Evolutionary conservation across 2,797 vertebrate genomes (phyloP), one percentile per base, ranked within the genome.

Genomic region (Hemibagrus guttatus): DNA sequence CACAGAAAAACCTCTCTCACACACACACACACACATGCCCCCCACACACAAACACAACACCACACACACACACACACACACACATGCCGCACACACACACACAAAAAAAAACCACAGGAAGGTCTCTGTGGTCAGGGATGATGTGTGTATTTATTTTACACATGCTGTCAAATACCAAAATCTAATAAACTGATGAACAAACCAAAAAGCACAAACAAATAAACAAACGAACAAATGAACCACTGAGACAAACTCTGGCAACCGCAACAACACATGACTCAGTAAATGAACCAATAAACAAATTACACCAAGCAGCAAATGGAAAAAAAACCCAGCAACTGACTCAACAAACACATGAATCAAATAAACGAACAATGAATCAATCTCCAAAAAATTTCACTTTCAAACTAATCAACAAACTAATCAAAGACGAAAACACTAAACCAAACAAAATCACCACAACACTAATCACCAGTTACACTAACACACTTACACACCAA

Each of bases 11-110:
- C 19, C 58, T 52, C 72, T 52, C 58, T 66, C 58, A 5, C 16
- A 42, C 8, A 23, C 72, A n/a, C 72, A 56, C 82, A 39, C 82
- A 14, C 46, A 49, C 68, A 87, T n/a, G n/a, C n/a, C n/a, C n/a
- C 76, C 74, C 87, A 79, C 84, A 72, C 39, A 84, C 88, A 75
- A 81, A 87, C 72, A 72, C 61, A 16, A n/a, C 6, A 26, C 68
- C 42, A 85, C 72, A 72, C 61, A 16, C 42, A 13, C 39, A 79
- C 42, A 85, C 11, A 84, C 54, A 76, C 58, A 58, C 26, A 39
- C 9, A 56, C 21, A 74, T n/a, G n/a, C n/a, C 68, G 85, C 28
- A 26, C 28, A 58, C 39, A 56, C 49, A 49, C 16, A 63, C 2
- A 81, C 0, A 23, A 39, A 42, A 23, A 26, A 8, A 78, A 17